phyloP scores from a whole-genome alignment of 2,888 invertebrate species.

The Pristionchus maxplancki region DNA sequence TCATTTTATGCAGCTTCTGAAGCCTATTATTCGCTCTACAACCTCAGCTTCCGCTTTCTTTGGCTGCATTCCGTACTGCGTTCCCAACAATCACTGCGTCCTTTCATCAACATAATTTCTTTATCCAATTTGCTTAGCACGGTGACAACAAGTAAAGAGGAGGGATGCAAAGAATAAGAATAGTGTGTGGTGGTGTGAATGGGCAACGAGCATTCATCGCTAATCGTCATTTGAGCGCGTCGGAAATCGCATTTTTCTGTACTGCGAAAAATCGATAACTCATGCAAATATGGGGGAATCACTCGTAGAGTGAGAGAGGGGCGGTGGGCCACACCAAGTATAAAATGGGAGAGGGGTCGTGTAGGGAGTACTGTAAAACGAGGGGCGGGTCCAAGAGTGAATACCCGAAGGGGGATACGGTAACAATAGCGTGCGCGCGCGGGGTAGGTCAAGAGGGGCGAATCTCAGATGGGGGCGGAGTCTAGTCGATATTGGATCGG shows the following conservation, averaged over 20 bases:
- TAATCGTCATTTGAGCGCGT: not conserved
- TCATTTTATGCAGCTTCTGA: too few species aligned
- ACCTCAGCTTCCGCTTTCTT: too few species aligned
- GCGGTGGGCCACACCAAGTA: not conserved
- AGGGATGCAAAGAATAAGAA: not conserved
- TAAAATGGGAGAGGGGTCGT: not conserved
- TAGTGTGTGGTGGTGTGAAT: not conserved
- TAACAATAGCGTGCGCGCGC: not conserved
- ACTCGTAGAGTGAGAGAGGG: constrained; percentile 30
- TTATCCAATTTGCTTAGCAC: constrained; percentile 39
- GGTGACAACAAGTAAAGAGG: constrained; percentile 38
- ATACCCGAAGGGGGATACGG: constrained; percentile 33
- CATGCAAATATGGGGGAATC: constrained; percentile 2
- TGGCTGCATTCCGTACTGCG: too few species aligned
- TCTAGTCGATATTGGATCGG: constrained; percentile 13
- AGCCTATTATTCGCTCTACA: too few species aligned
- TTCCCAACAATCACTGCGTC: too few species aligned
- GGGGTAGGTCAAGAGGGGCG: not conserved
- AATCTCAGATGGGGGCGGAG: not conserved
- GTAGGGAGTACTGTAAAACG: constrained; percentile 11
- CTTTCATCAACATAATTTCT: constrained; percentile 45
- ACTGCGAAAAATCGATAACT: constrained; percentile 15
- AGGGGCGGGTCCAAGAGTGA: constrained; percentile 28
- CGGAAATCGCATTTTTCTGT: constrained; percentile 9
- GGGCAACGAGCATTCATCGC: not conserved